A percentile compares a stretch with the other conserved stretches of the same genome.
Conservation (phyloP, 1,140 invertebrate genomes). For the Drosophila sechellia region DNA sequence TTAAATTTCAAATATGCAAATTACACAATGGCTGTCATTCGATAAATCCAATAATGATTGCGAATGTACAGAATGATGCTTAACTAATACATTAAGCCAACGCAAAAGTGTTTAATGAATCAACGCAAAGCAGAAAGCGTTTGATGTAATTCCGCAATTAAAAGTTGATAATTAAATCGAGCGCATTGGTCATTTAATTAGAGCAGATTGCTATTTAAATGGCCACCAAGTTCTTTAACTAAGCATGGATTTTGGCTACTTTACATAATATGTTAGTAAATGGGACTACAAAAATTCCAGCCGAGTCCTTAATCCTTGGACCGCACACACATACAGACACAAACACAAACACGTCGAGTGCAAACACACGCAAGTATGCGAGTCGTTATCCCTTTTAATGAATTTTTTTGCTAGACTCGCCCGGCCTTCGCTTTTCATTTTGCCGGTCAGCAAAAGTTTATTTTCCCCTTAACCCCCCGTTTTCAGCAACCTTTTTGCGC, state of each 20-base stretch:
- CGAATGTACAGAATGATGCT: conserved; percentile 19
- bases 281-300: conserved; percentile 68
- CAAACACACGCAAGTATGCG: conserved; percentile 64
- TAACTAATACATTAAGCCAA: conserved; percentile 42
- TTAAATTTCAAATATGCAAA: conserved; percentile 5
- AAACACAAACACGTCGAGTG: background rate
- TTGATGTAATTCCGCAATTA: conserved; percentile 50
- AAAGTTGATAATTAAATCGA: conserved; percentile 65
- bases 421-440: conserved; percentile 61
- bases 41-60: conserved; percentile 36
- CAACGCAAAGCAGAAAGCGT: conserved; percentile 7
- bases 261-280: conserved; percentile 77
- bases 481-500: conserved; percentile 50
- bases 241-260: conserved; percentile 48
- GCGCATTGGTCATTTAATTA: conserved; percentile 62
- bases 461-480: conserved; percentile 18
- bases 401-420: conserved; percentile 69
- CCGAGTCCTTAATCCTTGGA: conserved; percentile 67
- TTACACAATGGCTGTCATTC: conserved; percentile 1
- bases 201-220: conserved; percentile 26
- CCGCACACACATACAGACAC: conserved; percentile 3
- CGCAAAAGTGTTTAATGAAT: conserved; percentile 48
- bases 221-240: conserved; percentile 1
- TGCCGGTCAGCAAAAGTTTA: conserved; percentile 44
- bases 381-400: conserved; percentile 82